Percentiles rank a stretch among this genome's conserved stretches.
phyloP scores from a whole-genome alignment of 2,888 invertebrate species.

The Dorcus parallelipipedus region DNA sequence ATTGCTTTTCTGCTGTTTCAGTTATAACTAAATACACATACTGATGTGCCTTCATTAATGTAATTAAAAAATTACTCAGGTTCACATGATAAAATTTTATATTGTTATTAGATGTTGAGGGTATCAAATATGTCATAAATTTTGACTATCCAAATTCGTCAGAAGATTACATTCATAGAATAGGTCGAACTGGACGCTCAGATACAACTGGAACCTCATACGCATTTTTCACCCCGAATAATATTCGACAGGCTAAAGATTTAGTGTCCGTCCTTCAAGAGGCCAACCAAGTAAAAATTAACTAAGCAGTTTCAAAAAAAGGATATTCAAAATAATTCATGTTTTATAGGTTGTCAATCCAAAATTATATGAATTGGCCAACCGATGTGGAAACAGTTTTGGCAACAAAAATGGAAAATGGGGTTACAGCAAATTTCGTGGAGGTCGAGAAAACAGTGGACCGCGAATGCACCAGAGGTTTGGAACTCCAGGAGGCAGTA shows the following conservation, averaged over 20 bases:
- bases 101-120: conserved; percentile 80
- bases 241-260: conserved; percentile 84
- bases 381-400: conserved; percentile 56
- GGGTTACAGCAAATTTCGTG: conserved; percentile 49
- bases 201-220: conserved; percentile 88
- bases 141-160: conserved; percentile 94
- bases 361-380: conserved; percentile 76
- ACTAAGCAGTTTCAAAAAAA: not conserved
- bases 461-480: conserved; percentile 35
- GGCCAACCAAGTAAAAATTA: conserved; percentile 72
- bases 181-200: conserved; percentile 88
- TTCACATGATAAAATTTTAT: conserved; percentile 4
- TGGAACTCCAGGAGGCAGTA: conserved; percentile 14
- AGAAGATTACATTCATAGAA: conserved; percentile 94
- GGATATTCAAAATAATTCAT: not conserved
- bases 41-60: no score
- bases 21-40: no score
- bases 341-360: conserved; percentile 72
- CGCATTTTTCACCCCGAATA: conserved; percentile 89
- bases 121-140: conserved; percentile 94
- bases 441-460: conserved; percentile 41
- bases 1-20: no score
- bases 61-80: not conserved
- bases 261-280: conserved; percentile 84
- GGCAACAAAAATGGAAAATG: conserved; percentile 56